phyloP scores from a whole-genome alignment of 2,888 invertebrate genomes.

The Willowsia nigromaculata region DNA sequence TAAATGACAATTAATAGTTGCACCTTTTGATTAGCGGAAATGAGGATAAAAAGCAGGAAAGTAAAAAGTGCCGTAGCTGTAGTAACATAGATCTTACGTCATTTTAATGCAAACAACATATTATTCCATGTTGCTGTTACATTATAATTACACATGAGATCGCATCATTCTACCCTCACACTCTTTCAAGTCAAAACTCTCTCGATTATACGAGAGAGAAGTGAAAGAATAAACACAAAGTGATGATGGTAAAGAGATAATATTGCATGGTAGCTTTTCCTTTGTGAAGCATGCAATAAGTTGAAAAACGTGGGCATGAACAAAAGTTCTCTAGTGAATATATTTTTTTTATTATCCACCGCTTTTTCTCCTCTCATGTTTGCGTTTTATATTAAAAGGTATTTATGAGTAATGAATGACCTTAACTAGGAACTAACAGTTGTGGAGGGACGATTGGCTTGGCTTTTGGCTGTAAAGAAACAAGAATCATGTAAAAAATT shows the following conservation, averaged over 20 bases:
- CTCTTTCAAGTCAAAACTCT: no score
- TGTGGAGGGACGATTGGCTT: conserved; percentile 22
- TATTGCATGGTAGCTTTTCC: background rate
- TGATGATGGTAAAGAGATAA: background rate
- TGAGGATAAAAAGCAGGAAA: no score
- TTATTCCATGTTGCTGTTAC: no score
- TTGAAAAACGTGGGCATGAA: conserved; percentile 7
- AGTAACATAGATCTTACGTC: no score
- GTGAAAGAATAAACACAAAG: background rate
- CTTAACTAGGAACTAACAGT: conserved; percentile 7
- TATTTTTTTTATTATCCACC: conserved; percentile 1
- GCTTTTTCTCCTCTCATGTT: background rate
- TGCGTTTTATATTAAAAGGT: conserved; percentile 30
- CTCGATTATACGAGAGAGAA: background rate
- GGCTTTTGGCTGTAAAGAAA: no score
- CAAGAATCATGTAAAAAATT: conserved; percentile 27
- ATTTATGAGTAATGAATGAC: conserved; percentile 27
- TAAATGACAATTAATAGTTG: no score
- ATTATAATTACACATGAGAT: no score
- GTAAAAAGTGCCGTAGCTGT: no score
- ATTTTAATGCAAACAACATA: no score
- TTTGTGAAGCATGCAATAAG: background rate
- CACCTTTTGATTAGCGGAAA: no score
- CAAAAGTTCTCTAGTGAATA: background rate
- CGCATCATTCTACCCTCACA: no score